Percentiles rank a stretch among this genome's conserved stretches.
Evolutionary conservation across 2,797 vertebrate species (phyloP).

Genomic region (Neosilurus mollespiculum): DNA sequence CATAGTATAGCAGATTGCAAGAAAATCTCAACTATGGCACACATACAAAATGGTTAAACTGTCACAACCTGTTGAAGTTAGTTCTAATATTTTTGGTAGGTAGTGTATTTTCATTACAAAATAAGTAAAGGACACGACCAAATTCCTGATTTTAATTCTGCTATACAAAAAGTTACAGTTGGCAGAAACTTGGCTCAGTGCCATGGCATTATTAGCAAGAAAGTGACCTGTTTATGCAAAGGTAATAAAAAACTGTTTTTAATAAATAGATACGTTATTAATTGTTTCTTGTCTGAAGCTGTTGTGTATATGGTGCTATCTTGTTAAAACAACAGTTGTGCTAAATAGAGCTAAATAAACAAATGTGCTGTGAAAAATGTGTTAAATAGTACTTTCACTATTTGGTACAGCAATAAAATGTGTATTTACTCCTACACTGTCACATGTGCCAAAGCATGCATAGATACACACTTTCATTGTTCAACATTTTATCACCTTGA

Average conservation of each 20-base stretch:
- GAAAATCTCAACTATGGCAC: neutral
- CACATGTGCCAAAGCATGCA: neutral
- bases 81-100: neutral
- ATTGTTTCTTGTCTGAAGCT: neutral
- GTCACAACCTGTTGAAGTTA: neutral
- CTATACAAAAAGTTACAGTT: neutral
- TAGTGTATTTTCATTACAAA: neutral
- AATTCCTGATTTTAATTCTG: neutral
- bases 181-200: neutral
- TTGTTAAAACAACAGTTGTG: slow-evolving; percentile 9
- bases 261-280: slow-evolving; percentile 20
- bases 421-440: neutral
- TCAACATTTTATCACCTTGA: slow-evolving; percentile 31
- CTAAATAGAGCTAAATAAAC: slow-evolving; percentile 20
- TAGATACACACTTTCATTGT: neutral
- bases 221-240: neutral
- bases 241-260: slow-evolving; percentile 21
- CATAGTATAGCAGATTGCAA: neutral
- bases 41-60: neutral
- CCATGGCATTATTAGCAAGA: neutral
- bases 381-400: neutral
- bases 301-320: neutral
- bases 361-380: slow-evolving; percentile 7
- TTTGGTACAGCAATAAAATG: slow-evolving; percentile 1
- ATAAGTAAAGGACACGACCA: too few relatives aligned